phyloP scores from a whole-genome alignment of 1,140 invertebrate species.

The Camponotus vicinus region DNA sequence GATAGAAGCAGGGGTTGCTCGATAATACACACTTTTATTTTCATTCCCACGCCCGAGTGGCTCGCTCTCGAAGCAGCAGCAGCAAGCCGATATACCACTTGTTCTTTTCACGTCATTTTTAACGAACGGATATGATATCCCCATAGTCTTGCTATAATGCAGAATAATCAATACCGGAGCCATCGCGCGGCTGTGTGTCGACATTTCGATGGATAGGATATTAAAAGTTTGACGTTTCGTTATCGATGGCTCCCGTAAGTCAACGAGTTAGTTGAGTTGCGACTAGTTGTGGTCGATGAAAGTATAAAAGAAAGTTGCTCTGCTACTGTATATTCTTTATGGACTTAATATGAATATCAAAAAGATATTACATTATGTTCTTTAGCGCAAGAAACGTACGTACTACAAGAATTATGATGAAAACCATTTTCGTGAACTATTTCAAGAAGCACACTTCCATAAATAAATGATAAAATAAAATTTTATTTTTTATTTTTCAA shows the following conservation, averaged over 20 bases:
- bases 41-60: slow-evolving; percentile 66
- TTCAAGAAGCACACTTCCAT: background rate
- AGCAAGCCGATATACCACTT: slow-evolving; percentile 63
- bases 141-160: slow-evolving; percentile 59
- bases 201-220: slow-evolving; percentile 61
- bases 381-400: background rate
- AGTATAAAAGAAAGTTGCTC: slow-evolving; percentile 25
- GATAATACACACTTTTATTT: slow-evolving; percentile 67
- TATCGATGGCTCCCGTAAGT: slow-evolving; percentile 51
- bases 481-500: slow-evolving; percentile 19
- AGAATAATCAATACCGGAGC: slow-evolving; percentile 59
- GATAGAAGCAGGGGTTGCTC: slow-evolving; percentile 55
- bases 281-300: slow-evolving; percentile 20
- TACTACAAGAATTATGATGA: background rate
- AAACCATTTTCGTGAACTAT: background rate
- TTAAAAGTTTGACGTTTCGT: slow-evolving; percentile 63
- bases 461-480: background rate
- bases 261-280: slow-evolving; percentile 38
- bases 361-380: background rate
- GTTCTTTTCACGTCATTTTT: slow-evolving; percentile 65
- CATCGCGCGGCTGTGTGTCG: slow-evolving; percentile 52
- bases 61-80: slow-evolving; percentile 60
- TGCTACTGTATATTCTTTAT: background rate
- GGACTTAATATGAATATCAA: background rate
- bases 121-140: slow-evolving; percentile 63